A percentile compares a stretch with the other conserved stretches of the same genome.
Evolutionary conservation across 2,797 vertebrate species (phyloP).

Genomic region (Orestias chungarensis): DNA sequence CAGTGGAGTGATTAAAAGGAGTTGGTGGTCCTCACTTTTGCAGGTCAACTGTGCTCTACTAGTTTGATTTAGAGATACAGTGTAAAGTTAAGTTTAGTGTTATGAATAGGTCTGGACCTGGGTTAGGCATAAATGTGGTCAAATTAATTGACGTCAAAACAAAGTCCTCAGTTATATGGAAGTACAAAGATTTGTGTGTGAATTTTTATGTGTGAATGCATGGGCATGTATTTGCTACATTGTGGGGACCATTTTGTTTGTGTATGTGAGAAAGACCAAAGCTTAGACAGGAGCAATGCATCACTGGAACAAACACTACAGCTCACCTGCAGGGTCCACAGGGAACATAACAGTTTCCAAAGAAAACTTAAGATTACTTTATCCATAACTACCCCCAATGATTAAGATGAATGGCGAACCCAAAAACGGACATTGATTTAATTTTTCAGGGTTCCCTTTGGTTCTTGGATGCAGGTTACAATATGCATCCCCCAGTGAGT

Average conservation of each 20-base stretch:
- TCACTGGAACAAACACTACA: slow-evolving; percentile 12
- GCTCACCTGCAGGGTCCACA: background rate
- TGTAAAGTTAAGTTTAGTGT: too few relatives aligned
- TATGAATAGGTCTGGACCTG: too few relatives aligned
- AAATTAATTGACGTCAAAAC: too few relatives aligned
- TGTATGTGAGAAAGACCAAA: slow-evolving; percentile 15
- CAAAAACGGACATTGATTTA: slow-evolving; percentile 3
- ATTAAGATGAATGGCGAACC: background rate
- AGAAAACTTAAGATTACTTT: background rate
- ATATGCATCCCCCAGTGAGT: background rate
- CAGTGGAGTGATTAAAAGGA: too few relatives aligned
- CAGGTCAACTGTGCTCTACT: too few relatives aligned
- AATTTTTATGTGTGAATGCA: fast-evolving
- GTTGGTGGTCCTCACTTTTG: too few relatives aligned
- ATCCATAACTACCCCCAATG: background rate
- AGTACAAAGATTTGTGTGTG: too few relatives aligned
- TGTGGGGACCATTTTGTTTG: too few relatives aligned
- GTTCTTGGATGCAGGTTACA: background rate
- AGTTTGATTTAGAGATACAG: too few relatives aligned
- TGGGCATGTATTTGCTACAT: too few relatives aligned
- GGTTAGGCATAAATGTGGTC: too few relatives aligned
- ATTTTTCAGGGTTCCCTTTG: background rate
- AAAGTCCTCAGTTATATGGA: too few relatives aligned
- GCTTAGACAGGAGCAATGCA: slow-evolving; percentile 23
- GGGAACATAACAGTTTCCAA: background rate